Evolutionary conservation across 2,113 vertebrate genomes (phyloP), one percentile per base, ranked within the genome.

Genomic region (Halichoeres trimaculatus): DNA sequence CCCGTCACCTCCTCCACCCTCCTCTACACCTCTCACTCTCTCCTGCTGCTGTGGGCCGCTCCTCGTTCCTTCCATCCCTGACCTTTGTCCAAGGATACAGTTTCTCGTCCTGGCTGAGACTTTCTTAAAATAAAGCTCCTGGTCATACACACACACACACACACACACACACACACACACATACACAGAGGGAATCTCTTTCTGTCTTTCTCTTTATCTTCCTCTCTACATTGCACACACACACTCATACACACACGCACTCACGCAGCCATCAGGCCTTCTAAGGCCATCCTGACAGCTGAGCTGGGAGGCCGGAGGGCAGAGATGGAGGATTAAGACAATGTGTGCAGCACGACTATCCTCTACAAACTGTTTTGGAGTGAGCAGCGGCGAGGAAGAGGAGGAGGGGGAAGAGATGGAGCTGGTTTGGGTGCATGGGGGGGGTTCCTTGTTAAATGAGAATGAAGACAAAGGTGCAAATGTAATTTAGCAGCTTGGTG

Each of bases 121-220:
- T 83, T 86, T 92, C 91, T 91, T 91, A 93, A 94, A 94, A 94
- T 94, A 93, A 94, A 89, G 82, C 70, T 68, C 62, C 60, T 38
- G 70, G 70, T 72, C 75, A 83, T 80, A 81, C 64, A 55, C 63
- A 53, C 35, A 45, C 47, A n/a, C 67, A 4, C 74, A 69, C 24
- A 71, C 65, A 10, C 26, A 30, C 16, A 48, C 17, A 23, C 35
- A 62, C 55, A 20, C 41, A 38, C n/a, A n/a, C n/a, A n/a, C n/a
- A n/a, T n/a, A n/a, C 23, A 19, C 35, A 24, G 43, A 14, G 57
- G 20, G 58, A 68, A 70, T 76, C 78, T 76, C 51, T 70, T 73
- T 80, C 73, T 62, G 19, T 81, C 45, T 74, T 74, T 11, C 22
- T 64, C 43, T 61, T 45, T 78, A n/a, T n/a, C n/a, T n/a, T n/a